Evolutionary conservation across 2,888 invertebrate species (phyloP).

Genomic region (Phymatocera aterrima): DNA sequence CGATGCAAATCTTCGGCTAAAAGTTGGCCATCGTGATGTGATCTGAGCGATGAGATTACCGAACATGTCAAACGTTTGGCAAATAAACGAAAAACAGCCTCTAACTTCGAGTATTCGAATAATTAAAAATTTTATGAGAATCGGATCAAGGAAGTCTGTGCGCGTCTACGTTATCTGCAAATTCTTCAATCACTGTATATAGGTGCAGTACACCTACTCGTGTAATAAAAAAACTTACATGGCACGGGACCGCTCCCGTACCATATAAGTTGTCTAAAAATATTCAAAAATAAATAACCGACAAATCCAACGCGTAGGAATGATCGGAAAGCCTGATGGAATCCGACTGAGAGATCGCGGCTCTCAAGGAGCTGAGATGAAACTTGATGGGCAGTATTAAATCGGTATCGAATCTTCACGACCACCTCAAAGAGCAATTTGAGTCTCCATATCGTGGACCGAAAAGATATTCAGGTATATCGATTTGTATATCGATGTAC

Average conservation of each 20-base stretch:
- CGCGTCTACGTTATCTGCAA: too few relatives aligned
- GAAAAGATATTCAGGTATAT: not conserved
- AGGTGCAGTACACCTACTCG: too few relatives aligned
- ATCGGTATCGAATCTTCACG: constrained; percentile 27
- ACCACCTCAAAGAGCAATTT: not conserved
- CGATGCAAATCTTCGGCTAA: not conserved
- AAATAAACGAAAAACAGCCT: constrained; percentile 14
- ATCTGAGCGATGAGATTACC: constrained; percentile 16
- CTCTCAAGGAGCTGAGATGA: not conserved
- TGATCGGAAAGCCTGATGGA: not conserved
- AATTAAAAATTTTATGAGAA: too few relatives aligned
- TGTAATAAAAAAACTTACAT: too few relatives aligned
- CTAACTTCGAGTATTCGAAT: too few relatives aligned
- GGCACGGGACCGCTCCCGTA: too few relatives aligned
- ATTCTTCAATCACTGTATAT: too few relatives aligned
- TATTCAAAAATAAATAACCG: not conserved
- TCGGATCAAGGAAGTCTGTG: too few relatives aligned
- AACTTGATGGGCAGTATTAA: constrained; percentile 22
- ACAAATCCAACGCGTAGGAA: not conserved
- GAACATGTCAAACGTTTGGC: constrained; percentile 11
- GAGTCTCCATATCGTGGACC: not conserved
- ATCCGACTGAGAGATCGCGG: not conserved
- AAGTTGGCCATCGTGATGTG: constrained; percentile 4
- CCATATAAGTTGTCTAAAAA: not conserved
- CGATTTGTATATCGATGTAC: not conserved